Base-by-base conservation (phyloP, 1,140 invertebrate genomes). In the Cherax quadricarinatus region DNA sequence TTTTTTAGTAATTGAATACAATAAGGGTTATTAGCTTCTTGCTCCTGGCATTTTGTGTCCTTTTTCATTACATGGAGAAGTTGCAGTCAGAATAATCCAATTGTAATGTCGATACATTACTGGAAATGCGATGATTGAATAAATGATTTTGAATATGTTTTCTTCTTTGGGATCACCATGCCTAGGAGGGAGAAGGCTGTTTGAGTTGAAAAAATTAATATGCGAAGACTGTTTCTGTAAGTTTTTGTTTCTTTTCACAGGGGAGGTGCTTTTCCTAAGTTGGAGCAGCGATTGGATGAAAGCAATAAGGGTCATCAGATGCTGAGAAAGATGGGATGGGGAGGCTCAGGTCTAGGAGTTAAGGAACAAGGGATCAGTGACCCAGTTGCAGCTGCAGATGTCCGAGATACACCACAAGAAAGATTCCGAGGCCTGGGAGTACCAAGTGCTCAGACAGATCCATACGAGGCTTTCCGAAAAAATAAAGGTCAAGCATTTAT, bases 401-500 rank as follows among this genome's bases (percentile, higher is more conserved):
- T 99, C 66, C 94, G 94, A 60, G 93, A 92, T 51, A 53, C 88
- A 24, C 89, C 93, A 16, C 92, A 93, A 53, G 90, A 94, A 66
- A 83, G 92, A 62, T 94, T 93, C 73, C 78, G 88, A 21, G 92
- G 93, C 12, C 86, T 94, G 30, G 91, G 92, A 4, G 92, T 93
- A 1, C 92, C 89, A 24, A 93, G 62, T 57, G 87, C 88, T 51
- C 95, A 95, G 94, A 96, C 49, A 94, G 98, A 99, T 96, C 98
- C 98, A 0, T 99, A 99, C 95, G 99, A 99, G 95, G 98, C 98
- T 95, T 99, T 99, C 95, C 96, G 99, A 89, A 99, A 99, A 95
- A 99, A 97, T 95, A 99, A 99, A 96, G 98, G 98, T 82, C 98
- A 98, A 94, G 98, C 98, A 80, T 99, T 99, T 95, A 99, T 99